Base-by-base conservation (phyloP, 1,140 invertebrate genomes). In the Drosophila kikkawai region DNA sequence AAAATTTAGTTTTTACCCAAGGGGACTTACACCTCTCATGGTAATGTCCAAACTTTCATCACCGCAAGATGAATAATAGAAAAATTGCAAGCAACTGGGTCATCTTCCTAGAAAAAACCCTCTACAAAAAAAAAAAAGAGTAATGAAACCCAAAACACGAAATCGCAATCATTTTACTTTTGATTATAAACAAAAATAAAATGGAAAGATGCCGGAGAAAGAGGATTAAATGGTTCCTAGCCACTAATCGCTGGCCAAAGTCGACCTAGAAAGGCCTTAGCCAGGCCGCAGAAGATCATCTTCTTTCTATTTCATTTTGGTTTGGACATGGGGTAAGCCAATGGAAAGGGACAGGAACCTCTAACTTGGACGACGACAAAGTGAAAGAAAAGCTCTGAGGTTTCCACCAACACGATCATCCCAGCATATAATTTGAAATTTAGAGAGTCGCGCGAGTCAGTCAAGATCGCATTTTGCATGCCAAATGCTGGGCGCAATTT, bases 151-250 rank as follows among this genome's bases (percentile, higher is more conserved):
- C 56, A 78, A 90, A 81, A 90, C 84, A 88, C 81, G 85, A 79
- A 80, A 70, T 73, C 59, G 85, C 85, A 90, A 88, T 88, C 85
- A 88, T 88, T 88, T 81, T 88, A 88, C 84, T 88, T 88, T 87
- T 87, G 85, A 87, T 84, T 88, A 90, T 87, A 84, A 87, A 86
- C 75, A 87, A 76, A 39, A 79, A 79, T 68, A 68, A 70, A 68
- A 70, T 68, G 48, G 17, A 68, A 56, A 56, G 41, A 68, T 32
- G 63, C 63, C 65, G 17, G 68, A 41, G 51, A 65, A 77, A 59
- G 44, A 59, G 61, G 32, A 65, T 36, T 75, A 81, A 75, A 70
- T 69, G 69, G 68, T 69, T 79, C 51, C 65, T 82, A 66, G 61
- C 75, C 79, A 70, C 65, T 80, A 74, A 68, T 80, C 51, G 64